phyloP scores from a whole-genome alignment of 2,113 vertebrate species.

The Nymphicus hollandicus region DNA sequence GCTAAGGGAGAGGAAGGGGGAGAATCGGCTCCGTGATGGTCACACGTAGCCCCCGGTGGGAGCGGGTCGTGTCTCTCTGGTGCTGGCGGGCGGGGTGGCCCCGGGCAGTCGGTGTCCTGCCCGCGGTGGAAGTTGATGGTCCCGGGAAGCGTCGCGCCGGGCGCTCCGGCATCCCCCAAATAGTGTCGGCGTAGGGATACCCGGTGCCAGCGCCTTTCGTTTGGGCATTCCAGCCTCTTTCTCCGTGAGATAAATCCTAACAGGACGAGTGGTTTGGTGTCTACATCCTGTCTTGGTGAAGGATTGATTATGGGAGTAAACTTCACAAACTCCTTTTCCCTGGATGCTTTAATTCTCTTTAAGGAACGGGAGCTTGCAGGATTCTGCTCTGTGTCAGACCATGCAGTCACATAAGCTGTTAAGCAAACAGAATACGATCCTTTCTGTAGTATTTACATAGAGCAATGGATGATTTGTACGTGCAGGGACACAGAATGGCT shows the following conservation, averaged over 20 bases:
- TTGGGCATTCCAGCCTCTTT: accelerated
- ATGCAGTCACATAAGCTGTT: accelerated
- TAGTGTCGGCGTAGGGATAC: accelerated
- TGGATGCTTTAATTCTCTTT: accelerated
- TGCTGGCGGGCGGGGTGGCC: background rate
- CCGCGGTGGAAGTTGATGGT: background rate
- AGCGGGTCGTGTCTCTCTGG: background rate
- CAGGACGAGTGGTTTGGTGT: accelerated
- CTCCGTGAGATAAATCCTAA: background rate
- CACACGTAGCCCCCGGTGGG: background rate
- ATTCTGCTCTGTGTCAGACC: too few species aligned
- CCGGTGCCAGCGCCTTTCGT: accelerated
- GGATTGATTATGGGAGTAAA: background rate
- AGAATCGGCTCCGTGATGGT: background rate
- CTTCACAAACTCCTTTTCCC: background rate
- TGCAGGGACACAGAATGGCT: background rate
- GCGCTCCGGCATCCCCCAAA: background rate
- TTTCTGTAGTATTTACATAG: background rate
- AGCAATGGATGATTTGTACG: accelerated
- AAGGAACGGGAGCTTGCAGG: background rate
- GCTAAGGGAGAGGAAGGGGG: background rate
- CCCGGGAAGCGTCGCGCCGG: background rate
- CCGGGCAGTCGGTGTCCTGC: background rate
- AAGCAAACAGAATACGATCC: background rate
- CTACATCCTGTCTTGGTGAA: accelerated